These are phyloP conservation scores for Microplitis deprimator DNA, from an alignment of 2,888 invertebrate species.

Conservation along the genomic window DNA sequence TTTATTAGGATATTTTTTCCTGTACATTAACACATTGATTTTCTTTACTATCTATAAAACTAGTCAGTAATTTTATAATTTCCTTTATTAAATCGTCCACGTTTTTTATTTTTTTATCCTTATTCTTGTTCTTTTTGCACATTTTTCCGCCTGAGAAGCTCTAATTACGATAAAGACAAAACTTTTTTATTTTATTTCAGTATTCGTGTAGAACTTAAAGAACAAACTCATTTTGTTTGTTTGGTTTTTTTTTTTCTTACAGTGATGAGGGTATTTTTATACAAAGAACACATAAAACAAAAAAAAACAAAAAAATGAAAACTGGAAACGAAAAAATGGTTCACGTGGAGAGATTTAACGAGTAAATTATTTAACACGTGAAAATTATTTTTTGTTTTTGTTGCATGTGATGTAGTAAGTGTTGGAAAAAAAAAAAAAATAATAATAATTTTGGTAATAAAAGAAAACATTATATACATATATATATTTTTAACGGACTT, in stretches of 20 bases:
- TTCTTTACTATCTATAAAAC: no score
- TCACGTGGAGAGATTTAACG: no score
- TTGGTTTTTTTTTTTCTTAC: neutral
- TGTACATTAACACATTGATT: no score
- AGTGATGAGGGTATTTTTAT: no score
- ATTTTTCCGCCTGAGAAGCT: constrained; percentile 24
- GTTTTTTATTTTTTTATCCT: neutral
- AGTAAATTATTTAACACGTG: no score
- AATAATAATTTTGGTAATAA: constrained; percentile 27
- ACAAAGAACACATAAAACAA: no score
- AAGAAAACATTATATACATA: constrained; percentile 11
- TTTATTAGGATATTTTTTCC: no score
- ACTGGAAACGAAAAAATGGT: no score
- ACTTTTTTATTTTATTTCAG: neutral
- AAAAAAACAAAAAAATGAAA: no score
- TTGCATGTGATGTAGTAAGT: neutral
- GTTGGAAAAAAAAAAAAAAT: constrained; percentile 27
- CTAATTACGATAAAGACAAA: constrained; percentile 23
- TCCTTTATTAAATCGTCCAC: neutral
- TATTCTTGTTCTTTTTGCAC: constrained; percentile 2
- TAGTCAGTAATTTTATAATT: neutral
- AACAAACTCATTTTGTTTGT: neutral
- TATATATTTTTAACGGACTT: constrained; percentile 5
- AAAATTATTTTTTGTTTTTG: neutral
- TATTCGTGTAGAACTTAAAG: neutral